Percentiles rank a stretch among this genome's conserved stretches.
These are phyloP conservation scores for Ornithoptera alexandrae DNA, from an alignment of 2,888 invertebrate genomes.

Conservation along the genomic window DNA sequence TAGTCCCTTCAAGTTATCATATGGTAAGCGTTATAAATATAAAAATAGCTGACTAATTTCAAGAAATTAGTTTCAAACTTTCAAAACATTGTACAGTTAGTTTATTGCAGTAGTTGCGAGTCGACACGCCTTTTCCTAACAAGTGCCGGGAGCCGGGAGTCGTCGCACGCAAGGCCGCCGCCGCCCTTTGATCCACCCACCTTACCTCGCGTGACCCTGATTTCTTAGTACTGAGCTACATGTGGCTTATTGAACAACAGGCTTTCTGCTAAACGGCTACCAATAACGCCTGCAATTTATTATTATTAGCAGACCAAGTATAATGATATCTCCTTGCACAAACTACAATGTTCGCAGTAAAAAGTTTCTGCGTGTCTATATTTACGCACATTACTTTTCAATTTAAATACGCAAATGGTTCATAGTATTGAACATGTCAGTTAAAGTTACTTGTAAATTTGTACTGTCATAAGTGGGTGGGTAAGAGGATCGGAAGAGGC, in stretches of 20 bases:
- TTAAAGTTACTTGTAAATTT: neutral
- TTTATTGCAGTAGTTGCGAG: constrained; percentile 62
- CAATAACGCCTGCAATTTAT: neutral
- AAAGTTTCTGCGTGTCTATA: neutral
- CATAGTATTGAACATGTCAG: neutral
- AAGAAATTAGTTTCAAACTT: neutral
- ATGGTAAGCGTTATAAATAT: neutral
- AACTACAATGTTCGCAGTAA: neutral
- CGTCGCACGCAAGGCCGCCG: constrained; percentile 76
- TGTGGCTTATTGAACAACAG: constrained; percentile 9
- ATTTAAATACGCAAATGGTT: constrained; percentile 10
- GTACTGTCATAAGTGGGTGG: constrained; percentile 38
- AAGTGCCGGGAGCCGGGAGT: constrained; percentile 73
- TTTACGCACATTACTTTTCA: neutral
- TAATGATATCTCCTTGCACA: neutral
- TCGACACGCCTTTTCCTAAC: constrained; percentile 80
- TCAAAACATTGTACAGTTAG: constrained; percentile 39
- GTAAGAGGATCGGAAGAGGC: constrained; percentile 51
- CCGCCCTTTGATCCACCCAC: constrained; percentile 81
- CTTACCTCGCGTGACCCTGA: constrained; percentile 74
- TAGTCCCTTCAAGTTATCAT: too few species aligned
- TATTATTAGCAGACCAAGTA: neutral
- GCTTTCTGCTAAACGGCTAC: neutral
- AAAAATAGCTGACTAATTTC: neutral
- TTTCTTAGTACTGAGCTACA: constrained; percentile 47